Conservation (phyloP, 2,113 vertebrate species). For the Colius striatus region DNA sequence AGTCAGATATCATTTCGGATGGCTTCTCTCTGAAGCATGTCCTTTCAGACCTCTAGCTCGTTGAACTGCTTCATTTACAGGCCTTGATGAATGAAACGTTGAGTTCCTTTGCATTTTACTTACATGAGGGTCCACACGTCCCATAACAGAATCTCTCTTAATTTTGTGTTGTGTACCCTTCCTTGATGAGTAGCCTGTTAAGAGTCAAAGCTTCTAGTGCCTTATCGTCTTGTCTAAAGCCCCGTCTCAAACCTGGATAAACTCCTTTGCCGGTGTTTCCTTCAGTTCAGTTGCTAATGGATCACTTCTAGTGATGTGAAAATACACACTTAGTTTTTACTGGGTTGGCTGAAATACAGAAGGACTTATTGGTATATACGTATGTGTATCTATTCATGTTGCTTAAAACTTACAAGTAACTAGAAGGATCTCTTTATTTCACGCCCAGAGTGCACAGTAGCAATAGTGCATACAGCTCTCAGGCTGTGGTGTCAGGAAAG, state of each 20-base stretch:
- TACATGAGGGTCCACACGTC: not conserved
- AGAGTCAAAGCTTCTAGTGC: not conserved
- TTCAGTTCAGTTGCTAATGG: not conserved
- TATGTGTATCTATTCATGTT: not conserved
- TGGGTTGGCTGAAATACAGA: not conserved
- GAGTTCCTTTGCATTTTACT: conserved; percentile 44
- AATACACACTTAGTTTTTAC: not conserved
- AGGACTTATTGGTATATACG: not conserved
- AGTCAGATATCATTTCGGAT: conserved; percentile 20
- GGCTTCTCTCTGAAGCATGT: conserved; percentile 8
- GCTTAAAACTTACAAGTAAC: not conserved
- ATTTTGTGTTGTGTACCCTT: not conserved
- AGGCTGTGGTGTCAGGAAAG: not conserved
- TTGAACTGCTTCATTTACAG: conserved; percentile 35
- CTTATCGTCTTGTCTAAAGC: not conserved
- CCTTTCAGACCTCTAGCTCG: conserved; percentile 10
- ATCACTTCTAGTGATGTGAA: not conserved
- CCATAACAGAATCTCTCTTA: not conserved
- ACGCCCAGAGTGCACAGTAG: not conserved
- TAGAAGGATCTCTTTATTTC: not conserved
- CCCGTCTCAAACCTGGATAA: not conserved
- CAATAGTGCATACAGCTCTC: not conserved
- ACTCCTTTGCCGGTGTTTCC: not conserved
- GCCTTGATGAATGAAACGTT: conserved; percentile 44
- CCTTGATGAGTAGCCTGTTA: not conserved